Evolutionary conservation across 1,140 invertebrate species (phyloP).

Genomic region (Drosophila pallidifrons): DNA sequence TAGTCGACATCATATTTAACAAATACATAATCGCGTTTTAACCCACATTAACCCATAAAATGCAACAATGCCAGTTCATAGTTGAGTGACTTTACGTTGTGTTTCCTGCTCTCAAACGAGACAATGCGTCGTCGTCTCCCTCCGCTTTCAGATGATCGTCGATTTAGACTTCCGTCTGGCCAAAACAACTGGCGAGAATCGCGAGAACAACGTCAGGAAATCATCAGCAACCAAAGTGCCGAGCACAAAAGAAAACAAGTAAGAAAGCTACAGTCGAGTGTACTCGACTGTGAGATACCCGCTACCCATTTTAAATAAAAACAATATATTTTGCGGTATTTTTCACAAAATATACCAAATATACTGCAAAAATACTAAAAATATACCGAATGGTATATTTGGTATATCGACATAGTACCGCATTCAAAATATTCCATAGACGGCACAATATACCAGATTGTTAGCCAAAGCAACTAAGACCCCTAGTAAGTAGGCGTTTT

Average conservation of each 20-base stretch:
- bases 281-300: too few relatives aligned
- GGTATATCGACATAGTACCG: too few relatives aligned
- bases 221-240: background rate
- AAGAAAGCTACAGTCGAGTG: too few relatives aligned
- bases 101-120: constrained; percentile 29
- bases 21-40: constrained; percentile 29
- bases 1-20: constrained; percentile 28
- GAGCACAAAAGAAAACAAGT: background rate
- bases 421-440: too few relatives aligned
- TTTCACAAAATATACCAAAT: too few relatives aligned
- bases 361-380: too few relatives aligned
- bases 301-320: too few relatives aligned
- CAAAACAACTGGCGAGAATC: background rate
- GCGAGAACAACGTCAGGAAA: background rate
- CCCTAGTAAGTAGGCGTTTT: too few relatives aligned
- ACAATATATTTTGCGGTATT: too few relatives aligned
- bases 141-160: background rate
- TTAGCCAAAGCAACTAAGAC: too few relatives aligned
- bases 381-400: too few relatives aligned
- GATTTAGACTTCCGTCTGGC: constrained; percentile 21
- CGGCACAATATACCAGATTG: too few relatives aligned
- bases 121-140: background rate
- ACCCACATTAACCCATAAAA: constrained; percentile 21
- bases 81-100: constrained; percentile 25
- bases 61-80: constrained; percentile 29